These are phyloP conservation scores for Uropsilus gracilis DNA, from an alignment of 2,113 vertebrate species.

Conservation along the genomic window DNA sequence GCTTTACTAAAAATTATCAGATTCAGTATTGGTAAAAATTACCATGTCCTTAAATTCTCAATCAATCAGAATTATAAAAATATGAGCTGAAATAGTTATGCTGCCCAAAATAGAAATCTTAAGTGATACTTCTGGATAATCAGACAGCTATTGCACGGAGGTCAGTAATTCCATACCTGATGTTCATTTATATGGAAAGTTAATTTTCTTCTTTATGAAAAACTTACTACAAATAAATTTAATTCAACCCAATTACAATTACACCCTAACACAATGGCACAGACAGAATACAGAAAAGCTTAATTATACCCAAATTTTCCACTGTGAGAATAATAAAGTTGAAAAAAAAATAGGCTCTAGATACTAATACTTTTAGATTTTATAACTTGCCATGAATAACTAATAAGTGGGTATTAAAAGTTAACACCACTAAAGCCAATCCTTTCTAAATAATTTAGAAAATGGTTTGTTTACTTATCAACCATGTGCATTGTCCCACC, in stretches of 20 bases:
- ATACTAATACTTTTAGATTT: slow-evolving; percentile 67
- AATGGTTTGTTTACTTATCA: slow-evolving; percentile 62
- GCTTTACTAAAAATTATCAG: slow-evolving; percentile 64
- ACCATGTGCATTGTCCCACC: slow-evolving; percentile 66
- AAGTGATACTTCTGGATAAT: slow-evolving; percentile 57
- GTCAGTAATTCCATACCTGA: slow-evolving; percentile 50
- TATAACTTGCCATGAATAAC: slow-evolving; percentile 57
- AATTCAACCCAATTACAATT: slow-evolving; percentile 67
- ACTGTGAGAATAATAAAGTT: slow-evolving; percentile 63
- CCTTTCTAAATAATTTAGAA: slow-evolving; percentile 77
- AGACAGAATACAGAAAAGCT: slow-evolving; percentile 61
- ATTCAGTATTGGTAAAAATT: slow-evolving; percentile 68
- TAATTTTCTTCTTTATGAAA: slow-evolving; percentile 68
- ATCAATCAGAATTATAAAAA: slow-evolving; percentile 67
- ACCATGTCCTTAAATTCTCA: slow-evolving; percentile 45
- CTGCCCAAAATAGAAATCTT: slow-evolving; percentile 65
- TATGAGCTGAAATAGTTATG: slow-evolving; percentile 61
- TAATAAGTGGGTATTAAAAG: slow-evolving; percentile 74
- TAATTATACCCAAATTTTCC: slow-evolving; percentile 51
- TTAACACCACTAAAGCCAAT: slow-evolving; percentile 67
- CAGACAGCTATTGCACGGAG: slow-evolving; percentile 55
- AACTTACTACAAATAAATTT: slow-evolving; percentile 61
- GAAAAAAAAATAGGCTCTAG: slow-evolving; percentile 60
- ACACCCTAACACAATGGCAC: slow-evolving; percentile 70
- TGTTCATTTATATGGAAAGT: slow-evolving; percentile 61